phyloP scores from a whole-genome alignment of 1,140 invertebrate species.

The Drosophila kanapiae region DNA sequence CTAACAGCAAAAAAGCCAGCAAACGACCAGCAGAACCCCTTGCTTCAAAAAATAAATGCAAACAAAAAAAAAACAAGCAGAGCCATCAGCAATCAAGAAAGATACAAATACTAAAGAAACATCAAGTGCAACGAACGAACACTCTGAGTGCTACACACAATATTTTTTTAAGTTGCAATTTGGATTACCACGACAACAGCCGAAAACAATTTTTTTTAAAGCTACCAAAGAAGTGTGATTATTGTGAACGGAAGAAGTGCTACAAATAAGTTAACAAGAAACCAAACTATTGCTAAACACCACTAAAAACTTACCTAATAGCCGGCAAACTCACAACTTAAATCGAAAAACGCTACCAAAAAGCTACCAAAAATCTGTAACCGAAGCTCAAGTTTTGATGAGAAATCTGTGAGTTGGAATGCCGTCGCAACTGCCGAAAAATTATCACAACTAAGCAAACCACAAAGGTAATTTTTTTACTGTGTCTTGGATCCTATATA shows the following conservation, averaged over 20 bases:
- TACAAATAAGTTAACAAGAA: conserved; percentile 35
- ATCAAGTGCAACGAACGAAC: conserved; percentile 29
- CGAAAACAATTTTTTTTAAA: conserved; percentile 36
- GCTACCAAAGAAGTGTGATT: conserved; percentile 50
- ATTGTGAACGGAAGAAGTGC: conserved; percentile 36
- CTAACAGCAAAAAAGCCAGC: conserved; percentile 10
- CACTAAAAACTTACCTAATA: conserved; percentile 3
- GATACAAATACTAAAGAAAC: conserved; percentile 14
- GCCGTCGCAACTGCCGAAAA: conserved; percentile 44
- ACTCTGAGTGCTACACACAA: conserved; percentile 28
- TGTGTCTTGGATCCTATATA: conserved; percentile 9
- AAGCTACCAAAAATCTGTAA: conserved; percentile 9
- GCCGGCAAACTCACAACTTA: too few species aligned
- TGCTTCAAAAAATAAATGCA: conserved; percentile 3
- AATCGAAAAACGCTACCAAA: conserved; percentile 16
- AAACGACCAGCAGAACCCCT: conserved; percentile 1
- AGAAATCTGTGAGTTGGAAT: conserved; percentile 31
- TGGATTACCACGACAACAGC: conserved; percentile 18
- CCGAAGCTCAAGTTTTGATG: conserved; percentile 1
- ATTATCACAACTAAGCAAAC: conserved; percentile 20
- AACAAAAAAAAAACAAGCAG: neutral
- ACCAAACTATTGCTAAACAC: neutral
- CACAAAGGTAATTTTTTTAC: conserved; percentile 37
- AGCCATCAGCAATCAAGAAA: conserved; percentile 5
- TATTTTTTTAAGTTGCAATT: conserved; percentile 45